Evolutionary conservation across 2,113 vertebrate species (phyloP).

Genomic region (Hymenochirus boettgeri): DNA sequence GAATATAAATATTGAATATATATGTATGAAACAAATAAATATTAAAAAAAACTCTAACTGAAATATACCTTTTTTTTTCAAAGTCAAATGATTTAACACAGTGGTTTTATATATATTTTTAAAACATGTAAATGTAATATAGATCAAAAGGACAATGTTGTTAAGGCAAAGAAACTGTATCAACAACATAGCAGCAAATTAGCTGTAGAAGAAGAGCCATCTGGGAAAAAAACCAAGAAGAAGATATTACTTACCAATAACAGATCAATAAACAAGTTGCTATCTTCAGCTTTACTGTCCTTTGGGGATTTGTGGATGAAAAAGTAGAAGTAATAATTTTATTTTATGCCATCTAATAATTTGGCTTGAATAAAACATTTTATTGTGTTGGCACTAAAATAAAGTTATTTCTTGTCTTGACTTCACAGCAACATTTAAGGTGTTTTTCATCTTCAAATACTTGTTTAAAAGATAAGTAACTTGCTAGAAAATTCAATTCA

Average conservation of each 20-base stretch:
- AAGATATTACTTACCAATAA: constrained; percentile 31
- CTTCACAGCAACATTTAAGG: too few species aligned
- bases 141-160: constrained; percentile 10
- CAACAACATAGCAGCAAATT: constrained; percentile 21
- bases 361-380: constrained; percentile 26
- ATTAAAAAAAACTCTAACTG: too few species aligned
- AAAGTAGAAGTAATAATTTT: constrained; percentile 24
- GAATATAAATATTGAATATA: too few species aligned
- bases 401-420: constrained; percentile 10
- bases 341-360: constrained; percentile 26
- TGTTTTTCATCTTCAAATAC: too few species aligned
- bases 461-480: too few species aligned
- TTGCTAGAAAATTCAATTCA: too few species aligned
- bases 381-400: constrained; percentile 26
- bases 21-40: too few species aligned
- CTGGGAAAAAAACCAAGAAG: constrained; percentile 19
- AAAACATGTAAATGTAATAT: constrained; percentile 1
- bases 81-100: too few species aligned
- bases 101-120: background rate
- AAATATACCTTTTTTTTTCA: too few species aligned
- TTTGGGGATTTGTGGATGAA: constrained; percentile 30
- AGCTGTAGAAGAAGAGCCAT: constrained; percentile 14
- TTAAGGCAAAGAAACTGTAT: background rate
- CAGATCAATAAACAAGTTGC: constrained; percentile 36
- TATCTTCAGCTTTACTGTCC: constrained; percentile 22